Conservation (phyloP, 1,140 invertebrate species). For the Sarcophaga peregrina region DNA sequence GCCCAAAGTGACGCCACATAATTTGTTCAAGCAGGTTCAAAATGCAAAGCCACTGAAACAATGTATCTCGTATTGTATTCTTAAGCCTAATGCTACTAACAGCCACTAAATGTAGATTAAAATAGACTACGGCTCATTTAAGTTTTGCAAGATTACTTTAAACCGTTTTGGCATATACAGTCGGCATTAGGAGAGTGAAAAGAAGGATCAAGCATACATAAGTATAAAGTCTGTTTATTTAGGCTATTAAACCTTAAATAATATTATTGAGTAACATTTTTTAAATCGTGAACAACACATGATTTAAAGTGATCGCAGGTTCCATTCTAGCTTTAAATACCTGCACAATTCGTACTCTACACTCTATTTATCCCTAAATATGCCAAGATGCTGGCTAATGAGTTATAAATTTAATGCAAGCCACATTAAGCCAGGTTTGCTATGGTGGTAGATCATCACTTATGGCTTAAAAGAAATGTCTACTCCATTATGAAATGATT, state of each 20-base stretch:
- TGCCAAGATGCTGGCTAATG: not conserved
- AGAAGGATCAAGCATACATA: not conserved
- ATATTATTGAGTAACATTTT: slow-evolving; percentile 38
- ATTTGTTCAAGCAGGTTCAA: not conserved
- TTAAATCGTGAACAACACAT: slow-evolving; percentile 22
- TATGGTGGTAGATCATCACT: slow-evolving; percentile 35
- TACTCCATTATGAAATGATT: not conserved
- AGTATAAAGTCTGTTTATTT: slow-evolving; percentile 1
- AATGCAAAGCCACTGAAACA: not conserved
- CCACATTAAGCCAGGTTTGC: not conserved
- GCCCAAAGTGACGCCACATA: slow-evolving; percentile 29
- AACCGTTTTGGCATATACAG: not conserved
- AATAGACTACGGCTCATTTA: slow-evolving; percentile 22
- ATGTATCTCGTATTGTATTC: not conserved
- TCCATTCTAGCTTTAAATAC: too few species aligned
- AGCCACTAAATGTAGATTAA: not conserved
- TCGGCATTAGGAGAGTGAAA: not conserved
- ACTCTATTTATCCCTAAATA: not conserved
- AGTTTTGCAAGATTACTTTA: not conserved
- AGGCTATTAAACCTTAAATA: not conserved
- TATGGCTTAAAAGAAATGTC: slow-evolving; percentile 27
- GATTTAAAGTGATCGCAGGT: slow-evolving; percentile 10
- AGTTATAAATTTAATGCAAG: slow-evolving; percentile 29
- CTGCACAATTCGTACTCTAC: too few species aligned
- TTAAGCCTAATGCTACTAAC: slow-evolving; percentile 23